phyloP scores from a whole-genome alignment of 2,113 vertebrate species.

The Brienomyrus brachyistius region DNA sequence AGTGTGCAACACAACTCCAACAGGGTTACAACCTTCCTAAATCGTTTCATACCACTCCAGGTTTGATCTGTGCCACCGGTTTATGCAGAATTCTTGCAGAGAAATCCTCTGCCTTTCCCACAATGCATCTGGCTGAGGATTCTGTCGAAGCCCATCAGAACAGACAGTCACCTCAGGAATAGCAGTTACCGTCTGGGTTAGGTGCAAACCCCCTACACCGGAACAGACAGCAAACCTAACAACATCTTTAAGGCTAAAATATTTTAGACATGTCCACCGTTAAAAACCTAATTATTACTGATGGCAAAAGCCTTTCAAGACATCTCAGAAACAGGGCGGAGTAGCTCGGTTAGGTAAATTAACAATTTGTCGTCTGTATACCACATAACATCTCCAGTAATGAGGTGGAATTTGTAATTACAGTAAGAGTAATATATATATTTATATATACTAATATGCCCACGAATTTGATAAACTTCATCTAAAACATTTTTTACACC shows the following conservation, averaged over 20 bases:
- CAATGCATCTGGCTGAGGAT: not conserved
- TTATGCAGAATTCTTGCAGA: not conserved
- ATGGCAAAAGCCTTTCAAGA: not conserved
- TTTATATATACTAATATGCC: not conserved
- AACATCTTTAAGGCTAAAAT: not conserved
- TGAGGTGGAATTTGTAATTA: conserved; percentile 5
- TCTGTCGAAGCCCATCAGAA: not conserved
- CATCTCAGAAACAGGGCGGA: not conserved
- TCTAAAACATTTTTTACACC: not conserved
- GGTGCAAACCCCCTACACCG: not conserved
- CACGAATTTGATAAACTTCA: not conserved
- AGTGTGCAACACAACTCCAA: conserved; percentile 9
- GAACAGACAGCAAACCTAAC: not conserved
- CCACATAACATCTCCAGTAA: not conserved
- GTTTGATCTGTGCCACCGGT: not conserved
- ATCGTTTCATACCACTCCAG: not conserved
- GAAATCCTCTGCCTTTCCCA: not conserved
- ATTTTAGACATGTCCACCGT: not conserved
- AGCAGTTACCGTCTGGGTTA: not conserved
- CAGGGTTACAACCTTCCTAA: not conserved
- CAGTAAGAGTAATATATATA: conserved; percentile 2
- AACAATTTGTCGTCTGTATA: not conserved
- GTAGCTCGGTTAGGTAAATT: not conserved
- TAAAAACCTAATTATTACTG: not conserved
- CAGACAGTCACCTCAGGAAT: not conserved